Base-by-base conservation (phyloP, 2,797 vertebrate genomes). In the Miichthys miiuy region DNA sequence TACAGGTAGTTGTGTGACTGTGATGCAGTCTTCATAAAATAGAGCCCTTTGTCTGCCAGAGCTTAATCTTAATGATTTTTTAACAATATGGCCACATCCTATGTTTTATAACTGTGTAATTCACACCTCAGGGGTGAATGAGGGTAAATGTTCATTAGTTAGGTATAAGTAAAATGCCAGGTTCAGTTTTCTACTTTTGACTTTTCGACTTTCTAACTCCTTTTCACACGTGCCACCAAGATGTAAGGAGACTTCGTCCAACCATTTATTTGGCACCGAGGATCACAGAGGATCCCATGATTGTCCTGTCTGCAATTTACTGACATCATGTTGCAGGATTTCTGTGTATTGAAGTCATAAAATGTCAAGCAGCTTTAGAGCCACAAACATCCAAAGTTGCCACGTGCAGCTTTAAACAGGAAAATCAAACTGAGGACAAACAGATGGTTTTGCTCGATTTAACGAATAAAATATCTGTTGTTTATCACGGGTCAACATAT, bases 391-490 rank as follows among this genome's bases (percentile, higher is more conserved):
- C 71, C 66, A 66, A 64, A 77, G 69, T 62, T 77, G 44, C 81
- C 80, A 82, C 38, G 10, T 82, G 70, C 72, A 50, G 68, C 64
- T 82, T 82, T 47, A 62, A 76, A 87, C 30, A 50, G 44, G 46
- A 72, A 67, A 82, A 84, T 82, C 72, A 12, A 71, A 67, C 48
- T 46, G 68, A 86, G 73, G 68, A 46, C 77, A 80, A 87, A 87
- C 90, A 89, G 62, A 89, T 90, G 88, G 71, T 77, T 87, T 76
- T 61, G 42, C 75, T 82, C 46, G 60, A 81, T 84, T 88, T 60
- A 79, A 80, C 87, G 77, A 85, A 89, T 89, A 90, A 89, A 88
- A 90, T 88, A 77, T 85, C 66, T 80, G 79, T 81, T 86, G 77
- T 83, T 89, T 80, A 88, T 85, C 77, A 82, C 61, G 11, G 85